Evolutionary conservation across 2,797 vertebrate genomes (phyloP).

Genomic region (Cottoperca gobio): DNA sequence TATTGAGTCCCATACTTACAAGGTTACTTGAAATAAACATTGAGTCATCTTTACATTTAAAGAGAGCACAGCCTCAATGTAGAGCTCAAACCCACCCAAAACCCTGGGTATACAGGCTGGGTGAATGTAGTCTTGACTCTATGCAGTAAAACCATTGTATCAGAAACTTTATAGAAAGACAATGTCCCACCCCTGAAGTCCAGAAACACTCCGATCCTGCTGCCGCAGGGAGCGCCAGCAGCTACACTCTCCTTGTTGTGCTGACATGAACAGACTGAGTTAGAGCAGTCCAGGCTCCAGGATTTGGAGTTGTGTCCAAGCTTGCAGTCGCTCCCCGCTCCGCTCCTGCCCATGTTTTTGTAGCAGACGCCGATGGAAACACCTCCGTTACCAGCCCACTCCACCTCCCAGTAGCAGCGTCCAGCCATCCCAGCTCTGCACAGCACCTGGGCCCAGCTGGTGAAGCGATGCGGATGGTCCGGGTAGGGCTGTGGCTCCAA

Average conservation of each 20-base stretch:
- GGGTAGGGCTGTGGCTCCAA: conserved; percentile 67
- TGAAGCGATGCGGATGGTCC: conserved; percentile 79
- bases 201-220: conserved; percentile 79
- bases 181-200: conserved; percentile 77
- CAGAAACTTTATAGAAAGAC: conserved; percentile 79
- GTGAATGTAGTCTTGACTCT: conserved; percentile 71
- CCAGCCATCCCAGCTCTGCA: conserved; percentile 76
- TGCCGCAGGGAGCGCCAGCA: conserved; percentile 41
- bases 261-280: conserved; percentile 67
- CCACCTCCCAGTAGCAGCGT: conserved; percentile 85
- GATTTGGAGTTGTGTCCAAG: conserved; percentile 83
- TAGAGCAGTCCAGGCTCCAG: conserved; percentile 80
- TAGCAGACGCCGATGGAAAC: conserved; percentile 81
- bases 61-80: conserved; percentile 73
- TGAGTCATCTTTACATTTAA: not conserved
- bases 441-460: conserved; percentile 84
- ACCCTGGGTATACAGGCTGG: conserved; percentile 80
- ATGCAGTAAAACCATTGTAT: conserved; percentile 74
- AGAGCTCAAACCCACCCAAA: conserved; percentile 83
- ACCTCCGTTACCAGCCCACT: conserved; percentile 76
- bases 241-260: conserved; percentile 74
- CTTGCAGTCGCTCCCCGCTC: conserved; percentile 76
- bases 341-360: conserved; percentile 72
- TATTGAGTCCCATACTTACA: not conserved
- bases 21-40: not conserved